Evolutionary conservation across 2,888 invertebrate genomes (phyloP), one percentile per base, ranked within the genome.

Genomic region (Crossocerus cetratus): DNA sequence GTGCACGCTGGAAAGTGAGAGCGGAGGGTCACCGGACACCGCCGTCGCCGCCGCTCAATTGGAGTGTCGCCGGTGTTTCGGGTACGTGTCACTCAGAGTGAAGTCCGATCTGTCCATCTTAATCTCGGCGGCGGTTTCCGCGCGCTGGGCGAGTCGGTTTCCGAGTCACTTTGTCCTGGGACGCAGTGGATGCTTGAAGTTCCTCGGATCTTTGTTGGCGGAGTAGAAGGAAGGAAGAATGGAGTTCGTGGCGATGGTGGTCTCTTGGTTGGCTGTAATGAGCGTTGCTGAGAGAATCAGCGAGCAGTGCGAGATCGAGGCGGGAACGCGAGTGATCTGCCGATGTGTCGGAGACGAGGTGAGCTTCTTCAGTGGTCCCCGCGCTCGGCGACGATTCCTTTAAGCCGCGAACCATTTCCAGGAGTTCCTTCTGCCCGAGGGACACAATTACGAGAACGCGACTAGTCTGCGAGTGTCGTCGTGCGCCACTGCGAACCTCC

Each of bases 51-150:
- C 14, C 5, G 21, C 43, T 23, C 20, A 42, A 54, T 42, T 20
- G 23, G 53, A 11, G 63, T 69, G 42, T 5, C 54, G 13, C 45
- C 44, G n/a, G 5, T 57, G 21, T 42, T n/a, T 4, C 8, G 5
- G 42, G 68, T 61, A 66, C 68, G 71, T 66, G 86, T 86, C 87
- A 86, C 67, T 87, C 86, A 84, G 70, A 42, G 81, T 87, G 80
- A 87, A 84, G 58, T 74, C 81, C 84, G 83, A 81, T 71, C 80
- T 86, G 87, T 87, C 87, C 72, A 84, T 87, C 87, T 84, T 83
- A 83, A 87, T 87, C 72, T 55, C 45, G 62, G 23, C 49, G 22
- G 5, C 11, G 58, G 23, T 55, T 42, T 69, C 55, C 65, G 55
- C 1, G 73, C 59, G 43, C 63, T 43, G 23, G 59, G 22, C 13